phyloP scores from a whole-genome alignment of 1,140 invertebrate species.

The Pachypeltis micranthus region DNA sequence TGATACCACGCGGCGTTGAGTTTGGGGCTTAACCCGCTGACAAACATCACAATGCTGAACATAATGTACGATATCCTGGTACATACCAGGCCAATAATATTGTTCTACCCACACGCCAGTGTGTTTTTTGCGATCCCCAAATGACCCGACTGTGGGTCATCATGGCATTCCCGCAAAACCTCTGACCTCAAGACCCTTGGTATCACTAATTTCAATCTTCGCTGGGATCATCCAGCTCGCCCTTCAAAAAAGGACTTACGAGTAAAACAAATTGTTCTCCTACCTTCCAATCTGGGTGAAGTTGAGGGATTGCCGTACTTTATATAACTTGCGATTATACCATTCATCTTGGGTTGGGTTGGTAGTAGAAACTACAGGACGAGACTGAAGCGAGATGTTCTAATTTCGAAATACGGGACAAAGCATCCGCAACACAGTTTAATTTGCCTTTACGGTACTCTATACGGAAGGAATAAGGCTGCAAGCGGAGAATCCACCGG shows the following conservation, averaged over 20 bases:
- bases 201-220: not conserved
- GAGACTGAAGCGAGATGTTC: not conserved
- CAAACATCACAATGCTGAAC: too few species aligned
- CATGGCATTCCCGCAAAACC: not conserved
- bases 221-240: not conserved
- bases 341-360: not conserved
- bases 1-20: not conserved
- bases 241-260: not conserved
- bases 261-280: not conserved
- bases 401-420: not conserved
- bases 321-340: not conserved
- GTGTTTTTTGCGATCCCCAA: not conserved
- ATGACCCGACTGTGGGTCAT: not conserved
- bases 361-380: not conserved
- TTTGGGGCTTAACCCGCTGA: too few species aligned
- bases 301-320: not conserved
- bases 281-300: not conserved
- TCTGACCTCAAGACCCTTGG: not conserved
- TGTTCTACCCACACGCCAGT: not conserved
- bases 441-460: too few species aligned
- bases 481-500: conserved; percentile 29
- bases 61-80: too few species aligned
- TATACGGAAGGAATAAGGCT: conserved; percentile 12
- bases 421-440: too few species aligned
- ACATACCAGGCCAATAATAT: too few species aligned